Evolutionary conservation across 2,888 invertebrate species (phyloP).

Genomic region (Erannis defoliaria): DNA sequence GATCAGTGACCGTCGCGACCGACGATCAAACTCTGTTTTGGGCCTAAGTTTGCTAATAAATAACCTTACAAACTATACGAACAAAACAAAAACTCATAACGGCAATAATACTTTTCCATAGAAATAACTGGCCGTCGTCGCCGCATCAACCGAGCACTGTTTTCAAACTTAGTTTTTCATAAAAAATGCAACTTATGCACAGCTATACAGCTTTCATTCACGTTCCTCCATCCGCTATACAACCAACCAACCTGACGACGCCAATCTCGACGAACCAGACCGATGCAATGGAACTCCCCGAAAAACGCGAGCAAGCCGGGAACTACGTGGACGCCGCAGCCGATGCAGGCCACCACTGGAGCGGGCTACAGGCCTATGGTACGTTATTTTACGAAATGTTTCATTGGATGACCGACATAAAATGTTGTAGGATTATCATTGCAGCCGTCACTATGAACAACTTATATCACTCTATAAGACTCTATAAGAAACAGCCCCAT

Average conservation of each 20-base stretch:
- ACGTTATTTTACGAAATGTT: slow-evolving; percentile 61
- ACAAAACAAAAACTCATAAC: too few species aligned
- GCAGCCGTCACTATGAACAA: too few species aligned
- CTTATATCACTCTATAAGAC: too few species aligned
- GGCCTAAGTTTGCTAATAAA: too few species aligned
- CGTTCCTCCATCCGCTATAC: slow-evolving; percentile 21
- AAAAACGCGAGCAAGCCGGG: slow-evolving; percentile 94
- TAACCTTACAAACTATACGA: too few species aligned
- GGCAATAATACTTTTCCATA: too few species aligned
- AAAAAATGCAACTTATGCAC: background rate
- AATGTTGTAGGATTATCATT: too few species aligned
- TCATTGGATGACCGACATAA: too few species aligned
- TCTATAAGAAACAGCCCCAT: too few species aligned
- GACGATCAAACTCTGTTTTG: too few species aligned
- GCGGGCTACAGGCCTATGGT: slow-evolving; percentile 96
- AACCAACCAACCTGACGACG: slow-evolving; percentile 26
- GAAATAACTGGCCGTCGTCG: background rate
- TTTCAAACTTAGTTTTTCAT: background rate
- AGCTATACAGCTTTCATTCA: slow-evolving; percentile 36
- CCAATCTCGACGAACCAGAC: slow-evolving; percentile 81
- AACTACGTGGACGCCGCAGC: slow-evolving; percentile 94
- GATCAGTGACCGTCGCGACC: too few species aligned
- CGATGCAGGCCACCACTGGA: slow-evolving; percentile 95
- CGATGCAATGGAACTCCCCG: slow-evolving; percentile 96
- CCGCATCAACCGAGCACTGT: background rate